phyloP scores from a whole-genome alignment of 2,797 vertebrate species.

The Sylvilagus floridanus region DNA sequence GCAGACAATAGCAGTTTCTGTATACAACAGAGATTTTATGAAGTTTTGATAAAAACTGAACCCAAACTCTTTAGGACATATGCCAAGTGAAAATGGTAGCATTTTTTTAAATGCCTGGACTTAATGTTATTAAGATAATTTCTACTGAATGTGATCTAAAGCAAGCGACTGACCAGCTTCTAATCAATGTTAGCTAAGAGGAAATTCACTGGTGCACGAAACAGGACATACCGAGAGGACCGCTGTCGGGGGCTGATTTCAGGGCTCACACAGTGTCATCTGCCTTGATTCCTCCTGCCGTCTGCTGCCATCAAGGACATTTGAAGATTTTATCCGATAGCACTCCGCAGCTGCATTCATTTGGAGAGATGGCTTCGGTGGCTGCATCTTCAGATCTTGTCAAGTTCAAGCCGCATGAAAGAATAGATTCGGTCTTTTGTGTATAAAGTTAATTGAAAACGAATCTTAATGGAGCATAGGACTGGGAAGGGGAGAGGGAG shows the following conservation, averaged over 20 bases:
- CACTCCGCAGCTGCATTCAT: rapidly evolving
- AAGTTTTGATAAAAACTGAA: neutral
- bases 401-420: neutral
- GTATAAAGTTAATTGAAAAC: no score
- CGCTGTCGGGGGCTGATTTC: no score
- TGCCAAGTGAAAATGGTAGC: neutral
- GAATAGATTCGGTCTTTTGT: no score
- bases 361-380: neutral
- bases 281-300: neutral
- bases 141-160: neutral
- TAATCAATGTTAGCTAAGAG: neutral
- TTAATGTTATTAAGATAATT: neutral
- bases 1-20: neutral
- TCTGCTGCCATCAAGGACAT: neutral
- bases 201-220: neutral
- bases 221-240: neutral
- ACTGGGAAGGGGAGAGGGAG: no score
- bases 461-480: no score
- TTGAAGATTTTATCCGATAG: neutral
- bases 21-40: neutral
- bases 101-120: neutral
- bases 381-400: neutral
- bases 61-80: neutral
- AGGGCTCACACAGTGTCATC: no score
- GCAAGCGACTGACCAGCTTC: neutral